Evolutionary conservation across 2,888 invertebrate genomes (phyloP).

Genomic region (Hecatera dysodea): DNA sequence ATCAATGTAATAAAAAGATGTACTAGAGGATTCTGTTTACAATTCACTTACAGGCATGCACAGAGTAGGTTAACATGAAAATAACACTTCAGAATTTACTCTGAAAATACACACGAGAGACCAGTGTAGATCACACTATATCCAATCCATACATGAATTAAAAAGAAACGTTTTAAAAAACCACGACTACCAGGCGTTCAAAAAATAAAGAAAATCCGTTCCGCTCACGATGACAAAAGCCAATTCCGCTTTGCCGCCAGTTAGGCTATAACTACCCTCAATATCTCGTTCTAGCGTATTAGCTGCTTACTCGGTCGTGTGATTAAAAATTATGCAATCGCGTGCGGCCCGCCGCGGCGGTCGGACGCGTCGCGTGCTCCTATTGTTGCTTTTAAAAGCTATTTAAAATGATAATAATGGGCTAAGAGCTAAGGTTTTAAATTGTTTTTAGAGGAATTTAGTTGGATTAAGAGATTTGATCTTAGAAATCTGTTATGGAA

Average conservation of each 20-base stretch:
- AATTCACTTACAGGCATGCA: too few relatives aligned
- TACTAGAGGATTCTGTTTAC: too few relatives aligned
- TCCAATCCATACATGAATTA: too few relatives aligned
- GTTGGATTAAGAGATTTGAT: constrained; percentile 24
- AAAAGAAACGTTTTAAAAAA: constrained; percentile 20
- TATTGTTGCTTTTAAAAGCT: constrained; percentile 81
- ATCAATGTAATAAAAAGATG: too few relatives aligned
- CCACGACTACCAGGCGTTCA: constrained; percentile 63
- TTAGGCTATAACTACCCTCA: constrained; percentile 80
- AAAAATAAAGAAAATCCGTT: constrained; percentile 74
- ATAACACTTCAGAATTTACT: neutral
- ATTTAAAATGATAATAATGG: constrained; percentile 83
- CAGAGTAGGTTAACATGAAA: neutral
- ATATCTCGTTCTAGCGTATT: constrained; percentile 87
- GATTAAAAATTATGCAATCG: constrained; percentile 90
- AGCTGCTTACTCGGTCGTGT: constrained; percentile 89
- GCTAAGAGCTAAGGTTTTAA: constrained; percentile 67
- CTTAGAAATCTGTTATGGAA: neutral
- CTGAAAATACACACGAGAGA: neutral
- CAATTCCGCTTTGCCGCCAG: constrained; percentile 75
- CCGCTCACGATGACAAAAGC: constrained; percentile 74
- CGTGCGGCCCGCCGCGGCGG: constrained; percentile 71
- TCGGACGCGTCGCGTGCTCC: constrained; percentile 80
- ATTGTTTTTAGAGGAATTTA: constrained; percentile 58
- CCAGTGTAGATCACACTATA: neutral